Evolutionary conservation across 1,140 invertebrate species (phyloP), one percentile per base, ranked within the genome.

Genomic region (Phocides pigmalion): DNA sequence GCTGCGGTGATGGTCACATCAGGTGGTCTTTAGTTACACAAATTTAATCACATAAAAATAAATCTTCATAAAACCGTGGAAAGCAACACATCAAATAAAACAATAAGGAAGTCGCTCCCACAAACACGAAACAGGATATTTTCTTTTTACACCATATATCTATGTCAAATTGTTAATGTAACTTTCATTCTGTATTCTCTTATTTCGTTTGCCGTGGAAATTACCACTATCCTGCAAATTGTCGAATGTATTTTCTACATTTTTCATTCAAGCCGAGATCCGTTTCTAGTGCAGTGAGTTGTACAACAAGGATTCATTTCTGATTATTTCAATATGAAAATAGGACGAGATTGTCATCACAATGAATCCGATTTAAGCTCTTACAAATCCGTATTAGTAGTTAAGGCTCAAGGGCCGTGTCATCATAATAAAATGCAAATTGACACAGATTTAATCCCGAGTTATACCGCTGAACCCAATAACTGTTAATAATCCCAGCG

Each of bases 371-470:
- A 70, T 79, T 78, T 81, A 78, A 74, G 70, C 73, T 72, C 68
- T 70, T 54, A 75, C 71, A 76, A 81, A 82, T 64, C 76, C 73
- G 73, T 76, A 72, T 82, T 85, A 82, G 74, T 76, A 81, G 82
- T 84, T 75, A 65, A 70, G 64, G 75, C 75, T 82, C 66, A 79
- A 82, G 74, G 78, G 82, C 63, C 72, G 64, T 78, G 74, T 78
- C 77, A 79, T 81, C 76, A 82, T 89, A 84, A 86, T 84, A 87
- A 87, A 89, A 89, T 89, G 81, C 83, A 89, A 89, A 86, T 89
- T 82, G 77, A 78, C 80, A 76, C 72, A 76, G 76, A 86, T 87
- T 81, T 86, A 86, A 89, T 83, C 84, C 79, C 71, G 73, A 81
- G 72, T 84, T 83, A 83, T 74, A 67, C 76, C 78, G 74, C 72